Evolutionary conservation across 1,140 invertebrate genomes (phyloP).

Genomic region (Dinothrombium tinctorium): DNA sequence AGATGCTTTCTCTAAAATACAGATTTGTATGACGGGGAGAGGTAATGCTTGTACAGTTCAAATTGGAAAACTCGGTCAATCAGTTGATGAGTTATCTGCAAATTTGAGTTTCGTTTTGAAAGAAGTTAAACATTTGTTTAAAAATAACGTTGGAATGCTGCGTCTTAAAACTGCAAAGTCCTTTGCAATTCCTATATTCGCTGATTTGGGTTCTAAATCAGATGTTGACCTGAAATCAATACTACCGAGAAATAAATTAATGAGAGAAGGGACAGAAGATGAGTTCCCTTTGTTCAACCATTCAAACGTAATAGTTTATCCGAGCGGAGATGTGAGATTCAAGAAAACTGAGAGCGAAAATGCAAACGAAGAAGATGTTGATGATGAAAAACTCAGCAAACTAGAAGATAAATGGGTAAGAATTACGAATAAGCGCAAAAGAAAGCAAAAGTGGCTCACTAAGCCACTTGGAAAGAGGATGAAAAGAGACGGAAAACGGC

Average conservation of each 20-base stretch:
- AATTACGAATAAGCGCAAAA: no score
- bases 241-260: neutral
- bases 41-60: neutral
- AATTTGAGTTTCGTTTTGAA: neutral
- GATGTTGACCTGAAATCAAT: neutral
- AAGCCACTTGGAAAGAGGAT: no score
- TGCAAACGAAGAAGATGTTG: no score
- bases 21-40: neutral
- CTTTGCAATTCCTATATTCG: neutral
- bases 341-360: no score
- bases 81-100: neutral
- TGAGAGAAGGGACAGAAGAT: neutral
- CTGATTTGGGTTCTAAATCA: neutral
- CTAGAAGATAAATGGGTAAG: no score
- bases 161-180: neutral
- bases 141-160: neutral
- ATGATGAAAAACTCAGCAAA: no score
- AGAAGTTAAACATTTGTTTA: neutral
- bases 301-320: neutral
- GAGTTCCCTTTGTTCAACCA: neutral
- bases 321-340: no score
- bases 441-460: no score
- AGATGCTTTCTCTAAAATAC: neutral
- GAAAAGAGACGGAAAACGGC: no score
- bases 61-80: neutral